Evolutionary conservation across 37 sponge, comb jelly and placozoan species (phyloP).

Genomic region (Petrosia ficiformis): DNA sequence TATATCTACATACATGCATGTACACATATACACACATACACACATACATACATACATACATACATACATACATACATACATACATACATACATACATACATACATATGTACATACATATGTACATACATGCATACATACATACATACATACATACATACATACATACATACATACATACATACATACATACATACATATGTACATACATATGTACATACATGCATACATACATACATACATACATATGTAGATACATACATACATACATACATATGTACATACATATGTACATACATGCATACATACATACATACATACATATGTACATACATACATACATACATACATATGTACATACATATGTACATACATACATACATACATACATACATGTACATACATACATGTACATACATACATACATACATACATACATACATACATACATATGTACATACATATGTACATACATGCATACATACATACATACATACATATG

Average conservation of each 20-base stretch:
- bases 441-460: background rate
- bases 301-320: background rate
- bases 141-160: no score
- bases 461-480: constrained; percentile 6
- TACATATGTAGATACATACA: background rate
- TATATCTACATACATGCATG: no score
- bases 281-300: constrained; percentile 1
- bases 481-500: constrained; percentile 5
- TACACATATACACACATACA: no score
- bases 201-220: background rate
- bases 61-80: no score
- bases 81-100: no score
- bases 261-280: background rate
- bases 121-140: no score
- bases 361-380: background rate
- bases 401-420: constrained; percentile 11
- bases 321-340: background rate
- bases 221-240: background rate
- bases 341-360: background rate
- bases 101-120: no score
- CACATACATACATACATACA: no score
- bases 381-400: background rate
- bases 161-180: no score
- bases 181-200: no score
- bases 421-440: background rate